Conservation (phyloP, 2,888 invertebrate genomes). For the Elmis aenea region DNA sequence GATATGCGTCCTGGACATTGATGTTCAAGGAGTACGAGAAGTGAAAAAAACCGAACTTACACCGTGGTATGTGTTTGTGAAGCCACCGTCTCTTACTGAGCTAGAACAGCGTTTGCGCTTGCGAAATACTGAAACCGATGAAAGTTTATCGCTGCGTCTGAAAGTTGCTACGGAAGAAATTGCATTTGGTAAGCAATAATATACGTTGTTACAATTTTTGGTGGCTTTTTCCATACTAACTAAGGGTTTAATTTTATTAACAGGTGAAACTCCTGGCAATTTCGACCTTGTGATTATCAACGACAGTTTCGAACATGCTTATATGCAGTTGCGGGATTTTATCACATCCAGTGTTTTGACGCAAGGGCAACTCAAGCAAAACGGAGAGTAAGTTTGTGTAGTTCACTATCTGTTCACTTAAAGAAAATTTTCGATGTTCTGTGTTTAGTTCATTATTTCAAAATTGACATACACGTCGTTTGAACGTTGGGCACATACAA, state of each 20-base stretch:
- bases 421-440: too few species aligned
- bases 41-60: slow-evolving; percentile 77
- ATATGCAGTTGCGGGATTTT: slow-evolving; percentile 66
- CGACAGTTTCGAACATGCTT: slow-evolving; percentile 76
- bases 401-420: too few species aligned
- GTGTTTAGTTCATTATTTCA: too few species aligned
- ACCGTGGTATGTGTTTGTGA: slow-evolving; percentile 83
- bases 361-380: slow-evolving; percentile 35
- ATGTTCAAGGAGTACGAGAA: slow-evolving; percentile 30
- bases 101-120: slow-evolving; percentile 68
- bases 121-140: slow-evolving; percentile 89
- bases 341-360: slow-evolving; percentile 57
- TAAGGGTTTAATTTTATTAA: slow-evolving; percentile 23
- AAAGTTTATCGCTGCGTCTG: slow-evolving; percentile 73
- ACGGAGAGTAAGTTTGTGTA: not conserved
- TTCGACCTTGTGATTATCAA: slow-evolving; percentile 82
- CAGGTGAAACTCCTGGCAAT: slow-evolving; percentile 62
- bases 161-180: slow-evolving; percentile 76
- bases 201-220: too few species aligned
- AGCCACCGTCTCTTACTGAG: slow-evolving; percentile 81
- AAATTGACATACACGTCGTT: too few species aligned
- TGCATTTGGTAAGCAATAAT: slow-evolving; percentile 74
- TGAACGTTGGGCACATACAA: too few species aligned
- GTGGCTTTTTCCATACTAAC: slow-evolving; percentile 1
- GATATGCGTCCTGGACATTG: slow-evolving; percentile 32